Conservation (phyloP, 2,113 vertebrate species). For the Dromas ardeola region DNA sequence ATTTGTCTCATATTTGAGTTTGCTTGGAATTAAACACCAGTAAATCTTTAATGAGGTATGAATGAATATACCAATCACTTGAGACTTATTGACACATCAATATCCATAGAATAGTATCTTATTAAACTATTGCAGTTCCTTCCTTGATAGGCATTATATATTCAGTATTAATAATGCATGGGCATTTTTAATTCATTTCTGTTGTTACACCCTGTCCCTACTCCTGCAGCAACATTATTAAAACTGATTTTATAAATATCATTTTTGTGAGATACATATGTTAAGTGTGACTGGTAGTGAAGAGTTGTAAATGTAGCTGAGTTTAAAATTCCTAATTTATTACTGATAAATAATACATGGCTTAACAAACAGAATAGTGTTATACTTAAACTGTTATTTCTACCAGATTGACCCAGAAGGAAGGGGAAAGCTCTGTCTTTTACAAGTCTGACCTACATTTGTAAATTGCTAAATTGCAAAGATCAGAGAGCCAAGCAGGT, state of each 20-base stretch:
- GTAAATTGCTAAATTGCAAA: conserved; percentile 46
- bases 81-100: conserved; percentile 75
- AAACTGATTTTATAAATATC: conserved; percentile 68
- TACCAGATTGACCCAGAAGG: conserved; percentile 22
- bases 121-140: conserved; percentile 57
- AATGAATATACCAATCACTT: conserved; percentile 63
- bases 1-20: conserved; percentile 35
- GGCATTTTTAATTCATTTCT: conserved; percentile 75
- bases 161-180: conserved; percentile 75
- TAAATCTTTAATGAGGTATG: conserved; percentile 73
- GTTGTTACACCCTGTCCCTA: conserved; percentile 69
- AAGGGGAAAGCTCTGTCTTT: conserved; percentile 3
- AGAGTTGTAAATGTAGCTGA: conserved; percentile 30
- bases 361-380: conserved; percentile 1
- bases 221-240: conserved; percentile 70
- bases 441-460: conserved; percentile 16
- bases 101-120: conserved; percentile 62
- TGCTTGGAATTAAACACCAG: conserved; percentile 67
- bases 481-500: conserved; percentile 27
- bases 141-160: conserved; percentile 65
- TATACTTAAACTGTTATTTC: conserved; percentile 40
- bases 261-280: conserved; percentile 62
- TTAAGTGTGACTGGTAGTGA: conserved; percentile 42
- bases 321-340: conserved; percentile 61
- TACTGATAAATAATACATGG: conserved; percentile 71